Conservation (phyloP, 2,797 vertebrate species). For the Limosa lapponica region DNA sequence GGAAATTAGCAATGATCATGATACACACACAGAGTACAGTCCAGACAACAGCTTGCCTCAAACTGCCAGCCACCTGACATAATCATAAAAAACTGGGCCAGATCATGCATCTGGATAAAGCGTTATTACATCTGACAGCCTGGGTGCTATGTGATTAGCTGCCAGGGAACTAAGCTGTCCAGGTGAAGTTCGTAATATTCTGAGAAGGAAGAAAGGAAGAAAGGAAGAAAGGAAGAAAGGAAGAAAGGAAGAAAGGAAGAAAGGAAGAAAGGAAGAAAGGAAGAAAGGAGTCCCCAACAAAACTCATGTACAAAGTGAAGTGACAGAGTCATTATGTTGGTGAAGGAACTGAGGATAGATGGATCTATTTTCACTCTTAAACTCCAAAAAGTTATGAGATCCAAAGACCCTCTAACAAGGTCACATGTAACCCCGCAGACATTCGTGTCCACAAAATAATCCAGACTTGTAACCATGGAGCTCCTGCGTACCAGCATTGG, state of each 20-base stretch:
- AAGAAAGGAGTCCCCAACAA: background rate
- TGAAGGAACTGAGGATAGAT: background rate
- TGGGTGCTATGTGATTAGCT: background rate
- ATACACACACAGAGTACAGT: background rate
- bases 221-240: background rate
- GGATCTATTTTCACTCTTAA: background rate
- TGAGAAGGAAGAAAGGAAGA: background rate
- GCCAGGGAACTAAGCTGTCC: background rate
- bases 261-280: background rate
- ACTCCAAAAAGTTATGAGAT: background rate
- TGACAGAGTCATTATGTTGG: background rate
- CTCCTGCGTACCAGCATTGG: background rate
- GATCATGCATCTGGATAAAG: background rate
- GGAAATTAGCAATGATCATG: background rate
- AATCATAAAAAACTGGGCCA: background rate
- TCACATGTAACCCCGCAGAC: background rate
- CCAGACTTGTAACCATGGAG: background rate
- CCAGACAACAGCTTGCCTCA: background rate
- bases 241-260: background rate
- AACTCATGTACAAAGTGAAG: background rate
- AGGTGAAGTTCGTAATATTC: background rate
- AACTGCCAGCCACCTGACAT: background rate
- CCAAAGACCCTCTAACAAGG: background rate
- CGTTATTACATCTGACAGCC: background rate
- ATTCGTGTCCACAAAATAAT: background rate